A percentile compares a stretch with the other conserved stretches of the same genome.
Evolutionary conservation across 2,797 vertebrate species (phyloP).

Genomic region (Alcedo quadribrachys): DNA sequence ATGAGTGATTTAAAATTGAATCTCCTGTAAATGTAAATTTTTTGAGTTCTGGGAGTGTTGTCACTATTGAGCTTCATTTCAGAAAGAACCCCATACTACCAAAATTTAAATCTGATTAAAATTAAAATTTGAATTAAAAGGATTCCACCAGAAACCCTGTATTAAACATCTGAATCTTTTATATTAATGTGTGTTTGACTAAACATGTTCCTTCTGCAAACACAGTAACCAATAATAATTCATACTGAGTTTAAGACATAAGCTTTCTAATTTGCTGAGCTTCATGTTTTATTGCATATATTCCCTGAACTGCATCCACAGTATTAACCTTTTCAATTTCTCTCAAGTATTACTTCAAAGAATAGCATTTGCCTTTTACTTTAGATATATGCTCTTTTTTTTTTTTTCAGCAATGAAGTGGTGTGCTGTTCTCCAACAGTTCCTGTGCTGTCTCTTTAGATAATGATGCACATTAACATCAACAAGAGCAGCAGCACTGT

Average conservation of each 20-base stretch:
- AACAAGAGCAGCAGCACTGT: background rate
- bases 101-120: no score
- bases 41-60: background rate
- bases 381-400: background rate
- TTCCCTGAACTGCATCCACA: background rate
- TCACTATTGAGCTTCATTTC: background rate
- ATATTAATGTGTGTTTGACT: background rate
- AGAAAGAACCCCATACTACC: background rate
- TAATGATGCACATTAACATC: constrained; percentile 33
- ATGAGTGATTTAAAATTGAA: background rate
- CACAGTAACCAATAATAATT: background rate
- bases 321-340: background rate
- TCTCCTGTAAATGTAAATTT: background rate
- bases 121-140: no score
- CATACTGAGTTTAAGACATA: background rate
- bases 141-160: background rate
- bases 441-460: constrained; percentile 45
- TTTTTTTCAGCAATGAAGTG: background rate
- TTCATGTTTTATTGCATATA: background rate
- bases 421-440: background rate
- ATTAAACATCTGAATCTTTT: background rate
- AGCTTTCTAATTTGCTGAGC: background rate
- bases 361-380: background rate
- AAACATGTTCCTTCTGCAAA: background rate
- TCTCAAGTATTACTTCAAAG: constrained; percentile 5